Evolutionary conservation across 2,113 vertebrate genomes (phyloP).

Genomic region (Megatriorchis doriae): DNA sequence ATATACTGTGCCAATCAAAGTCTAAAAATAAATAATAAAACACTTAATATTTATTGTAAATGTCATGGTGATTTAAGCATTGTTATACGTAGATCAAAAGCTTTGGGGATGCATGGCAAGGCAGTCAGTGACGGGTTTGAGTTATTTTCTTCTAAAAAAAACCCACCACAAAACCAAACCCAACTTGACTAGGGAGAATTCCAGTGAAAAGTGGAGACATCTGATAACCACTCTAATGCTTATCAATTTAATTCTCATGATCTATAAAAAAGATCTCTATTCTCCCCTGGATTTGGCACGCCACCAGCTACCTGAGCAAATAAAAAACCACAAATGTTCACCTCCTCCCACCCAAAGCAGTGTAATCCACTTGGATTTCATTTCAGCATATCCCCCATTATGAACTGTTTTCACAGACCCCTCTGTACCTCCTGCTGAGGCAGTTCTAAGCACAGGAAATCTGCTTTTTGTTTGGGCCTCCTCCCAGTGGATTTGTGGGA

Average conservation of each 20-base stretch:
- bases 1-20: constrained; percentile 63
- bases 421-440: background rate
- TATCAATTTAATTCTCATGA: background rate
- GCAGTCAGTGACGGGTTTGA: background rate
- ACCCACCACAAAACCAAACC: background rate
- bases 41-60: constrained; percentile 63
- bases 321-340: background rate
- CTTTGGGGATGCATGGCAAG: background rate
- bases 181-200: constrained; percentile 9
- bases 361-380: background rate
- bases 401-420: background rate
- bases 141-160: background rate
- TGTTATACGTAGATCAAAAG: constrained; percentile 46
- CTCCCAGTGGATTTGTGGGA: background rate
- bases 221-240: background rate
- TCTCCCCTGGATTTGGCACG: background rate
- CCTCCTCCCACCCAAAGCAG: background rate
- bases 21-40: constrained; percentile 63
- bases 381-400: background rate
- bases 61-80: constrained; percentile 55
- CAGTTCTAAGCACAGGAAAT: background rate
- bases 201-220: constrained; percentile 4
- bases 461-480: background rate
- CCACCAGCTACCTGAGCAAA: background rate
- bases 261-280: background rate